These are phyloP conservation scores for Melierax canorus DNA, from an alignment of 2,113 vertebrate species.

Conservation along the genomic window DNA sequence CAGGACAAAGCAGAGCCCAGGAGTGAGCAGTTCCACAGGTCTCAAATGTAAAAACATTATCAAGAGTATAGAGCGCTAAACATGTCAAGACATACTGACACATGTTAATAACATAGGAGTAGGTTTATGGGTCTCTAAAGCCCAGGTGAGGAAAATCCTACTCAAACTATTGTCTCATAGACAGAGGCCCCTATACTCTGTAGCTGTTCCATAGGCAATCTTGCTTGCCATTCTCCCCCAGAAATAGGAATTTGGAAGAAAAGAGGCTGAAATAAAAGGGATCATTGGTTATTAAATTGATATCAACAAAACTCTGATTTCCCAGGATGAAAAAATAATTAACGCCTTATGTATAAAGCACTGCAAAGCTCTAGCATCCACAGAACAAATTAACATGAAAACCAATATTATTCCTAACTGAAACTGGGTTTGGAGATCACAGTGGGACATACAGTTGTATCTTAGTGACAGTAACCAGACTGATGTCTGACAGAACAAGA, in stretches of 20 bases:
- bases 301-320: not conserved
- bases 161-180: not conserved
- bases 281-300: not conserved
- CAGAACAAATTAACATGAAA: not conserved
- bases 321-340: not conserved
- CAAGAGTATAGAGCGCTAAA: not conserved
- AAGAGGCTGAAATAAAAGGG: not conserved
- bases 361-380: not conserved
- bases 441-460: not conserved
- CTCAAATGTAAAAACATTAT: not conserved
- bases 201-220: not conserved
- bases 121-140: not conserved
- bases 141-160: not conserved
- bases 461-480: not conserved
- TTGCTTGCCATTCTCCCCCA: not conserved
- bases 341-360: not conserved
- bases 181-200: not conserved
- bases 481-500: not conserved
- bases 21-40: not conserved
- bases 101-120: not conserved
- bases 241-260: not conserved
- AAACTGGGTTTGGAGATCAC: not conserved
- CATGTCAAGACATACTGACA: not conserved
- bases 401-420: not conserved
- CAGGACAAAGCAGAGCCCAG: not conserved